Evolutionary conservation across 2,797 vertebrate genomes (phyloP), one percentile per base, ranked within the genome.

Genomic region (Sebastiscus tertius): DNA sequence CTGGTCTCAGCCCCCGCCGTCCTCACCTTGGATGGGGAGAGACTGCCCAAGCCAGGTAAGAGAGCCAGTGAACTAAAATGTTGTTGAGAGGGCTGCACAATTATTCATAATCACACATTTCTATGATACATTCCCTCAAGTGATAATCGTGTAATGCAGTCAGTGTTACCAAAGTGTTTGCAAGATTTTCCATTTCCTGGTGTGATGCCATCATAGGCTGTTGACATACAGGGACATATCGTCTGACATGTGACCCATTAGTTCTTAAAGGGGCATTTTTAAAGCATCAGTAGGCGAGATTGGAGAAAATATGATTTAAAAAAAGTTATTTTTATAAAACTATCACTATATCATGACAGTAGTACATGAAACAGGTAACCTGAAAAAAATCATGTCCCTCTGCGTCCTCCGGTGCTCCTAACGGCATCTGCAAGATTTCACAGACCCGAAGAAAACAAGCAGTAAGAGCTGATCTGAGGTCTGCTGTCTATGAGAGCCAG

Each of bases 1-100:
- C 92, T 98, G n/a, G 93, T 96, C 0, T 81, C 90, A 29, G 80
- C 91, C 0, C 92, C 96, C 0, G 82, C 91, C 39, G 72, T 61
- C 0, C 93, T 98, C 55, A 7, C 89, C 1, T 4, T 95, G 75
- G 96, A 94, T 7, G 97, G 98, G 22, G 98, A 99, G 80, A 96
- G 98, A 78, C 91, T 88, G 0, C 94, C 96, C 1, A 96, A 93
- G 66, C 65, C 94, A 88, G 97, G 98, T 99, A 76, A 62, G 92
- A 77, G 8, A 79, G 22, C n/a, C 33, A 6, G 5, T 16, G 1
- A 75, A 74, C 33, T 24, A 16, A 79, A 33, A 68, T 63, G 26
- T 22, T 59, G 36, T 22, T 42, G 5, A 39, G n/a, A 63, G 0
- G 3, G 55, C 42, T 52, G 27, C 14, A 22, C 8, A 9, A 4